These are phyloP conservation scores for Megaceryle maxima DNA, from an alignment of 2,113 vertebrate species.

Conservation along the genomic window DNA sequence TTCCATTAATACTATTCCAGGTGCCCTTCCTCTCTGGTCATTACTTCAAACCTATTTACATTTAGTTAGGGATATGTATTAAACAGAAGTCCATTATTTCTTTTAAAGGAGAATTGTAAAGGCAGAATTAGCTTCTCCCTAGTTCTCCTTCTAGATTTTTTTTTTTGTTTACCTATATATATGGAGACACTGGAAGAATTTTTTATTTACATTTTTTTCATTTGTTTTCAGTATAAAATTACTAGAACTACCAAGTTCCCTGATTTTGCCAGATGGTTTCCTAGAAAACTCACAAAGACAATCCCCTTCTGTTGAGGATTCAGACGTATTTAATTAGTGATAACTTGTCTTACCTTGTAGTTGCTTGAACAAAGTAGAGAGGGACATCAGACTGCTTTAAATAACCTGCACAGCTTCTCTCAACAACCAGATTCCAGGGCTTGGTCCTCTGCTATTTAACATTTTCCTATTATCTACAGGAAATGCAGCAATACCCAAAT, in stretches of 20 bases:
- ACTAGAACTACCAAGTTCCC: background rate
- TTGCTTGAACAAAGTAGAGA: background rate
- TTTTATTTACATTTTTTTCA: background rate
- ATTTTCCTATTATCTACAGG: background rate
- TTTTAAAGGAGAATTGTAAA: background rate
- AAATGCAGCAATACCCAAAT: background rate
- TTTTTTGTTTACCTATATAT: background rate
- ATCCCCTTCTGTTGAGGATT: background rate
- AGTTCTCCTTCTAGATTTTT: background rate
- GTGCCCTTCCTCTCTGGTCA: slow-evolving; percentile 61
- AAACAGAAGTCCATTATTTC: background rate
- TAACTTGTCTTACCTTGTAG: background rate
- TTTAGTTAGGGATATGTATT: background rate
- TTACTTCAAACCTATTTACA: slow-evolving; percentile 8
- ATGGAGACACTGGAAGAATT: background rate
- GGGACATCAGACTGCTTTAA: background rate
- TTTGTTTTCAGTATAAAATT: background rate
- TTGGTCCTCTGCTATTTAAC: background rate
- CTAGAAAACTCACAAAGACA: background rate
- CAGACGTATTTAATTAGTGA: background rate
- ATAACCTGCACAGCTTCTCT: background rate
- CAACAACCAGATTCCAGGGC: background rate
- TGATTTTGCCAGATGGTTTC: background rate
- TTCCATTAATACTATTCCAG: slow-evolving; percentile 86
- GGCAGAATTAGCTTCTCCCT: background rate